Base-by-base conservation (phyloP, 2,888 invertebrate genomes). In the Halictus ligatus region DNA sequence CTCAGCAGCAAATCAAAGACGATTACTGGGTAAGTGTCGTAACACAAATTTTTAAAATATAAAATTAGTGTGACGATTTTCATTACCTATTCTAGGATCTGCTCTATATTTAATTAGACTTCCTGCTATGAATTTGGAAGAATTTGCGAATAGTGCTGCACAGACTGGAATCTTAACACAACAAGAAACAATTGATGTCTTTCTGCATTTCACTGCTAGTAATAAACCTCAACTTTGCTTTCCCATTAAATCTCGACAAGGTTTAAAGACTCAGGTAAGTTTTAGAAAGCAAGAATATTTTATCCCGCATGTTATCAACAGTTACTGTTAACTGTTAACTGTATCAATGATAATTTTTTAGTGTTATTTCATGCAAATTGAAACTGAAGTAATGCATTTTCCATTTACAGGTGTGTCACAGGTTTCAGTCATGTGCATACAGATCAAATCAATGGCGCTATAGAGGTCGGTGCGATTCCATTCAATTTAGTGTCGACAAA, bases 391-490 rank as follows among this genome's bases (percentile, higher is more conserved):
- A 58, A 21, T 72, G 67, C 48, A 64, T 69, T 48, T 74, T 80
- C 83, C 85, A 71, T 89, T 92, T 88, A 78, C 95, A 98, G 97
- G 98, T 98, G 78, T 99, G 99, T 93, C 99, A 99, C 95, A 96
- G 99, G 94, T 99, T 99, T 95, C 98, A 99, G 95, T 99, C 99
- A 15, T 99, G 99, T 93, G 99, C 99, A 7, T 99, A 99, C 95
- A 97, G 99, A 91, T 98, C 98, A 93, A 99, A 99, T 94, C 99
- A 99, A 95, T 99, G 99, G 99, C 97, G 99, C 80, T 99, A 99
- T 95, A 96, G 99, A 91, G 99, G 99, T 1, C 97, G 99, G 79
- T 99, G 99, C 95, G 99, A 99, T 95, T 98, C 98, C 83, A 99
- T 99, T 94, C 99, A 99, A 94, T 99, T 99, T 95, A 98, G 98